These are phyloP conservation scores for Helicoverpa zea DNA, from an alignment of 1,140 invertebrate genomes.

Conservation along the genomic window DNA sequence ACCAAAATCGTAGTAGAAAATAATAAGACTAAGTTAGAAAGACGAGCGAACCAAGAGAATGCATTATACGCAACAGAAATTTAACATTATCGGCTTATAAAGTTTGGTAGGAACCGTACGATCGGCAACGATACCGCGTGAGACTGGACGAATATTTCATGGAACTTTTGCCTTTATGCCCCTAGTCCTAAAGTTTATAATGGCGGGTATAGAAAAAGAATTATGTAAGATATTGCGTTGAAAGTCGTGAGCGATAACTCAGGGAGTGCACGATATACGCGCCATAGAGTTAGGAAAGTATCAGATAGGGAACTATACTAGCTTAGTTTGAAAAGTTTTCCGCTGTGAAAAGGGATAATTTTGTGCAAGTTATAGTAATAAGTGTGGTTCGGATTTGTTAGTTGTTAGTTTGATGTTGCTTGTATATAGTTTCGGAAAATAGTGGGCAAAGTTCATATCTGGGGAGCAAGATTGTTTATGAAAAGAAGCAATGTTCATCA, in stretches of 20 bases:
- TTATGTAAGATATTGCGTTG: slow-evolving; percentile 49
- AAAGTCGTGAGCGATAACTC: slow-evolving; percentile 47
- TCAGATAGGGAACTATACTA: slow-evolving; percentile 12
- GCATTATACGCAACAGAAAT: slow-evolving; percentile 52
- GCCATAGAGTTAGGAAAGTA: slow-evolving; percentile 44
- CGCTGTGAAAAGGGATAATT: slow-evolving; percentile 28
- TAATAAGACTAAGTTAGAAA: slow-evolving; percentile 43
- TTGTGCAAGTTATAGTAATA: neutral
- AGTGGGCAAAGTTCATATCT: neutral
- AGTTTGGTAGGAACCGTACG: slow-evolving; percentile 38
- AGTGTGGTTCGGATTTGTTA: slow-evolving; percentile 18
- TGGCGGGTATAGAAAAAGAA: slow-evolving; percentile 21
- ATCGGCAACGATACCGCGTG: slow-evolving; percentile 30
- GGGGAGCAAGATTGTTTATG: neutral
- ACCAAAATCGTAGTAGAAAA: slow-evolving; percentile 22
- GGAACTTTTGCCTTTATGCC: slow-evolving; percentile 14
- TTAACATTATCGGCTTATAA: slow-evolving; percentile 50
- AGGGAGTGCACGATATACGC: slow-evolving; percentile 34
- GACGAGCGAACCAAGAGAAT: slow-evolving; percentile 14
- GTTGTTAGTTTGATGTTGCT: slow-evolving; percentile 4
- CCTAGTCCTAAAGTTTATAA: slow-evolving; percentile 33
- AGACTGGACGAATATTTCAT: slow-evolving; percentile 14
- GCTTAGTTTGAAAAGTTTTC: slow-evolving; percentile 11
- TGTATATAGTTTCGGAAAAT: neutral
- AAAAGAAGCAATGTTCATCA: too few species aligned